Base-by-base conservation (phyloP, 2,888 invertebrate genomes). In the Morinoia aosen region DNA sequence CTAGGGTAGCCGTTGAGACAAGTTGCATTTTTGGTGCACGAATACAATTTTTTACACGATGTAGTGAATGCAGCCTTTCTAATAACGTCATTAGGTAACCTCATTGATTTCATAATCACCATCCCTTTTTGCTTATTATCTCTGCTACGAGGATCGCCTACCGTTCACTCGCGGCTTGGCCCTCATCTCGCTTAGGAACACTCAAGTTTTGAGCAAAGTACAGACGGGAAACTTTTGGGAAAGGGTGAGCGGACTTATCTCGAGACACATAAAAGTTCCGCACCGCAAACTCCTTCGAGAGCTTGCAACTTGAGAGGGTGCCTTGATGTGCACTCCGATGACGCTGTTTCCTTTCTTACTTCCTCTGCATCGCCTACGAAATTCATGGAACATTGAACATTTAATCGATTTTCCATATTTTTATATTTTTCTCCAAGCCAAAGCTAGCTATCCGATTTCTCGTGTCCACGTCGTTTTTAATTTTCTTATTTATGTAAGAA, bases 181-280 rank as follows among this genome's bases (percentile, higher is more conserved):
- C 8, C 76, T 76, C 25, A 76, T 76, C 76, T 76, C 76, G 25
- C 76, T 76, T 33, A 25, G 76, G 16, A 76, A 76, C 25, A 76
- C 76, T 76, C 2, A 33, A 76, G 10, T 76, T 76, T 33, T 76
- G 76, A 76, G 25, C 76, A 33, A 76, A 76, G 76, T 76, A 33
- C 25, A 33, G 76, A 76, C 25, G 25, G 8, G 76, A 76, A 76
- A 76, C 76, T 76, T 76, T 76, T 76, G 76, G 8, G 25, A 48
- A 76, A 25, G 76, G 25, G 76, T 76, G 76, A 76, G 76, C 76
- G 76, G 76, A 76, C 76, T 76, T 76, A 76, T 76, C 76, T 76
- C 33, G 76, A 25, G 25, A 8, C 76, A 76, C 76, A 76, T 76
- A 76, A 76, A 76, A 76, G 76, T 76, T 76, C 25, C 25, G 2